Percentiles rank a stretch among this genome's conserved stretches.
phyloP scores from a whole-genome alignment of 2,113 vertebrate genomes.

The Eira barbara region DNA sequence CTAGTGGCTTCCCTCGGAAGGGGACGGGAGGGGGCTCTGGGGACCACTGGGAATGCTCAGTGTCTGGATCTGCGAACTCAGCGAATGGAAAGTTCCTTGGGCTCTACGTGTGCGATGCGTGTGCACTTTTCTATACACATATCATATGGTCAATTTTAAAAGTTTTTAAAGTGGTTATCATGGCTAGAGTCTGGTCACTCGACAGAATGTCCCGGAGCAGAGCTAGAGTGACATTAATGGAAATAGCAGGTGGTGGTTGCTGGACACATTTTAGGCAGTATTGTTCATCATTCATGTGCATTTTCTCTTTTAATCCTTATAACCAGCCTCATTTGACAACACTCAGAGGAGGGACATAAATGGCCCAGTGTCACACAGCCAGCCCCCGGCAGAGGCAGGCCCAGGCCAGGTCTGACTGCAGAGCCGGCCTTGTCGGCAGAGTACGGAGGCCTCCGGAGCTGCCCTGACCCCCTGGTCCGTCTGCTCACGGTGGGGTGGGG shows the following conservation, averaged over 20 bases:
- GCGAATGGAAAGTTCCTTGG: not conserved
- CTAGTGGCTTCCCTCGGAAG: not conserved
- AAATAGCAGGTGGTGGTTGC: not conserved
- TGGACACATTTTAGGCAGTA: not conserved
- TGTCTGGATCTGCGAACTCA: not conserved
- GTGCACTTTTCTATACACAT: not conserved
- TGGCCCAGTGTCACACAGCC: not conserved
- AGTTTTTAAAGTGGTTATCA: not conserved
- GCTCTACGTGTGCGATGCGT: accelerated
- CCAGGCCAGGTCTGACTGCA: not conserved
- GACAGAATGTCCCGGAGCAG: not conserved
- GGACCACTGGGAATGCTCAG: accelerated
- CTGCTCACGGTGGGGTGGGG: not conserved
- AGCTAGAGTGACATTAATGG: not conserved
- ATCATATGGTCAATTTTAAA: not conserved
- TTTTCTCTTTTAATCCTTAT: not conserved
- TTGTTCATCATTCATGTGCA: not conserved
- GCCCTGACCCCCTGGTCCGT: not conserved
- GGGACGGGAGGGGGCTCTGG: accelerated
- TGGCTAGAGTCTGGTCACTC: not conserved
- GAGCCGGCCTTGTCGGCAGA: not conserved
- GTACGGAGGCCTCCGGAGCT: not conserved
- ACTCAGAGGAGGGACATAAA: not conserved
- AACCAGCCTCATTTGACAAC: not conserved
- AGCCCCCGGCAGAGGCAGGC: not conserved